These are phyloP conservation scores for Cantharis rufa DNA, from an alignment of 2,888 invertebrate species.

Conservation along the genomic window DNA sequence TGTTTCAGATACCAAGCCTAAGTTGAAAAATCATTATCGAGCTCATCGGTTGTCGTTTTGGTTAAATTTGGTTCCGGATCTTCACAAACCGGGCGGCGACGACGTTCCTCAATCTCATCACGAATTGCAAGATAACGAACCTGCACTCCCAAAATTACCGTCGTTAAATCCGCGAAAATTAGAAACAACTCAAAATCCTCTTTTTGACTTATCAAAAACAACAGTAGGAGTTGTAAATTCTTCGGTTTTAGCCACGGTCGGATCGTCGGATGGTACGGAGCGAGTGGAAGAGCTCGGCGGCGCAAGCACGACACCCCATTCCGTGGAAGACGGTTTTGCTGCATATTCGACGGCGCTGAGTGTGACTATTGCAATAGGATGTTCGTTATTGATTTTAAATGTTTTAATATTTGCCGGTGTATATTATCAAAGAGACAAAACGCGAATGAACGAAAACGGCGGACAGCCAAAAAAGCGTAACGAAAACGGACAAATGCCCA, in stretches of 20 bases:
- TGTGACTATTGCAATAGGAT: constrained; percentile 93
- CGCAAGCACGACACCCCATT: constrained; percentile 60
- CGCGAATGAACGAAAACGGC: constrained; percentile 65
- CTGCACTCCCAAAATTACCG: constrained; percentile 62
- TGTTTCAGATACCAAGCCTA: constrained; percentile 81
- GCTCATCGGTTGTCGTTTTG: constrained; percentile 93
- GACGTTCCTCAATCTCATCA: constrained; percentile 86
- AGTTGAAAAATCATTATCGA: constrained; percentile 90
- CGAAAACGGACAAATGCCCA: constrained; percentile 87
- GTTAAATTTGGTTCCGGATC: constrained; percentile 91
- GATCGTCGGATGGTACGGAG: constrained; percentile 51
- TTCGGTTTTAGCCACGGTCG: constrained; percentile 49
- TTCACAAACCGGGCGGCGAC: constrained; percentile 85
- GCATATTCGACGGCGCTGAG: constrained; percentile 89
- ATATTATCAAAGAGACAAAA: constrained; percentile 89
- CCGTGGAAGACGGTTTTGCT: constrained; percentile 82
- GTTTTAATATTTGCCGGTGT: constrained; percentile 93
- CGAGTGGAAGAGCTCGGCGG: constrained; percentile 58
- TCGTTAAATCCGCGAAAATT: constrained; percentile 62
- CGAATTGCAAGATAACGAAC: constrained; percentile 76
- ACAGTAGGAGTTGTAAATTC: constrained; percentile 49
- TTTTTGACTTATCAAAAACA: constrained; percentile 41
- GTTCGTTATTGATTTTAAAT: constrained; percentile 87
- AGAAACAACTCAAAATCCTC: constrained; percentile 59
- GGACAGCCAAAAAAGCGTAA: constrained; percentile 70